Conservation (phyloP, 1,140 invertebrate genomes). For the Ooceraea biroi region DNA sequence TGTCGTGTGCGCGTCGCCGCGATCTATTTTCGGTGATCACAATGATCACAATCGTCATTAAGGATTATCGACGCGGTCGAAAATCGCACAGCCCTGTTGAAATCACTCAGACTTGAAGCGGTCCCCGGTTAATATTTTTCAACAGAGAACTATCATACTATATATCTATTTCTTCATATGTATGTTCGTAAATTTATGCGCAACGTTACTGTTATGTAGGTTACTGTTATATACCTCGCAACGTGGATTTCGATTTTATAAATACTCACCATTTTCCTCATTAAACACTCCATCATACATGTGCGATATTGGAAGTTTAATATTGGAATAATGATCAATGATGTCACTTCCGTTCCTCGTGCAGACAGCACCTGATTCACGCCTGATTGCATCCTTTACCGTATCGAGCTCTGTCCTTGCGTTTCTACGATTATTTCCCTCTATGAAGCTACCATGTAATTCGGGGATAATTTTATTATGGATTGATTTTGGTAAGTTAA, state of each 20-base stretch:
- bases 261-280: constrained; percentile 46
- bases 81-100: background rate
- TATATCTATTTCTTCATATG: background rate
- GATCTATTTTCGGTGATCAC: constrained; percentile 70
- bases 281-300: background rate
- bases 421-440: constrained; percentile 30
- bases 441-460: constrained; percentile 32
- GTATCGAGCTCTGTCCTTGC: constrained; percentile 30
- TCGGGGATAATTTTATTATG: constrained; percentile 10
- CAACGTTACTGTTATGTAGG: background rate
- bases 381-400: constrained; percentile 40
- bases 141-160: background rate
- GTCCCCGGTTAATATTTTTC: too few relatives aligned
- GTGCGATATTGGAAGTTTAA: background rate
- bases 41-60: constrained; percentile 51
- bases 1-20: background rate
- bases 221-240: background rate
- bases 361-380: constrained; percentile 13
- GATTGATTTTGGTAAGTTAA: background rate
- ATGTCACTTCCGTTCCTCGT: constrained; percentile 52
- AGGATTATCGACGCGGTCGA: constrained; percentile 52
- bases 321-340: constrained; percentile 61
- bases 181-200: background rate
- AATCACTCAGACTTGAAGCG: too few relatives aligned
- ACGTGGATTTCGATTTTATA: background rate